Percentiles rank a stretch among this genome's conserved stretches.
Evolutionary conservation across 2,888 invertebrate species (phyloP).

Genomic region (Craniophora ligustri): DNA sequence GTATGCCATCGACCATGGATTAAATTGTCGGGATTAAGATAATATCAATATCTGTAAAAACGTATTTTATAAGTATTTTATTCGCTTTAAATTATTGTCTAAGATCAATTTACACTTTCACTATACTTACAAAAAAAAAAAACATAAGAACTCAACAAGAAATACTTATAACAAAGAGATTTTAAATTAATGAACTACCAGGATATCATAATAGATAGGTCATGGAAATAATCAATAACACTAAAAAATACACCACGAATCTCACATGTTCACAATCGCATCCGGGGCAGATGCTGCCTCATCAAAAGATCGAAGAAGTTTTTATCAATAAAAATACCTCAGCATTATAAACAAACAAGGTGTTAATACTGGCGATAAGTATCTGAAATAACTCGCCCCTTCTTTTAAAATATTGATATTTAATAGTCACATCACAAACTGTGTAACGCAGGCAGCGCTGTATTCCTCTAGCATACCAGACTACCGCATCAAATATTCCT

Average conservation of each 20-base stretch:
- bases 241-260: constrained; percentile 64
- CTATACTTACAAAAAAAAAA: too few relatives aligned
- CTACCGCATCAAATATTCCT: constrained; percentile 82
- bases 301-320: constrained; percentile 63
- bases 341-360: constrained; percentile 83
- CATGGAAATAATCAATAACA: constrained; percentile 38
- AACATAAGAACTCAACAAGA: too few relatives aligned
- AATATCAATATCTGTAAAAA: too few relatives aligned
- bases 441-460: constrained; percentile 83
- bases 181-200: not conserved
- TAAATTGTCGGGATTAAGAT: too few relatives aligned
- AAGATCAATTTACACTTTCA: too few relatives aligned
- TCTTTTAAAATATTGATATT: constrained; percentile 86
- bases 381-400: constrained; percentile 78
- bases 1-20: too few relatives aligned
- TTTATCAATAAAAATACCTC: constrained; percentile 70
- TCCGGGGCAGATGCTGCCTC: constrained; percentile 76
- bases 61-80: too few relatives aligned
- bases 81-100: too few relatives aligned
- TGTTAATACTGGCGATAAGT: constrained; percentile 82
- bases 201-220: not conserved
- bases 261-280: constrained; percentile 68
- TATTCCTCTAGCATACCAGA: constrained; percentile 82
- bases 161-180: too few relatives aligned
- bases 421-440: constrained; percentile 80